Evolutionary conservation across 92 coral and sea anemone genomes (phyloP).

Genomic region (Blastomussa wellsi): DNA sequence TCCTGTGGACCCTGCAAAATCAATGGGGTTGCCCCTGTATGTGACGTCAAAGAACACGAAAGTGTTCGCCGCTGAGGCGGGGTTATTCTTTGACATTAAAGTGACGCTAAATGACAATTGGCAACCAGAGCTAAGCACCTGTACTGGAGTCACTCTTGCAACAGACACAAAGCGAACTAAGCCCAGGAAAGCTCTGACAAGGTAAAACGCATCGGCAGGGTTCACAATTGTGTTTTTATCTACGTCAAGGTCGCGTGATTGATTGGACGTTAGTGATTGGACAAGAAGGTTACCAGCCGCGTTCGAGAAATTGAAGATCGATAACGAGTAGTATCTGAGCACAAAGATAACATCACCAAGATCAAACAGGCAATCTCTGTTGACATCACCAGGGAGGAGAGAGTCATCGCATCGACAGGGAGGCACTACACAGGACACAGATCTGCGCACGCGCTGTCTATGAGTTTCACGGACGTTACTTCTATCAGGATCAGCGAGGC

Average conservation of each 20-base stretch:
- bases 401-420: conserved; percentile 44
- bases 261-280: conserved; percentile 22
- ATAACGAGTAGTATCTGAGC: conserved; percentile 38
- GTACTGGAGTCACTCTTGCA: conserved; percentile 47
- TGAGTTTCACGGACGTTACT: conserved; percentile 3
- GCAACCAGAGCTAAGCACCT: conserved; percentile 48
- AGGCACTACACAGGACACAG: conserved; percentile 21
- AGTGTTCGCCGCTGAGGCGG: conserved; percentile 27
- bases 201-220: conserved; percentile 61
- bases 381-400: conserved; percentile 52
- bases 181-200: conserved; percentile 51
- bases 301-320: conserved; percentile 35
- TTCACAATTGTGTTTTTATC: conserved; percentile 53
- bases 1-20: conserved; percentile 46
- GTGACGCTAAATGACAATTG: conserved; percentile 50
- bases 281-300: conserved; percentile 21
- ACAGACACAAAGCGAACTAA: conserved; percentile 46
- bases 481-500: conserved; percentile 3
- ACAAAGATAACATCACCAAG: conserved; percentile 56
- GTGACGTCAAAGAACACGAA: conserved; percentile 54
- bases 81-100: conserved; percentile 31
- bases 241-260: conserved; percentile 51
- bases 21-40: conserved; percentile 29
- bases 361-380: conserved; percentile 58
- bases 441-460: conserved; percentile 54